Base-by-base conservation (phyloP, 2,888 invertebrate species). In the Yponomeuta sedellus region DNA sequence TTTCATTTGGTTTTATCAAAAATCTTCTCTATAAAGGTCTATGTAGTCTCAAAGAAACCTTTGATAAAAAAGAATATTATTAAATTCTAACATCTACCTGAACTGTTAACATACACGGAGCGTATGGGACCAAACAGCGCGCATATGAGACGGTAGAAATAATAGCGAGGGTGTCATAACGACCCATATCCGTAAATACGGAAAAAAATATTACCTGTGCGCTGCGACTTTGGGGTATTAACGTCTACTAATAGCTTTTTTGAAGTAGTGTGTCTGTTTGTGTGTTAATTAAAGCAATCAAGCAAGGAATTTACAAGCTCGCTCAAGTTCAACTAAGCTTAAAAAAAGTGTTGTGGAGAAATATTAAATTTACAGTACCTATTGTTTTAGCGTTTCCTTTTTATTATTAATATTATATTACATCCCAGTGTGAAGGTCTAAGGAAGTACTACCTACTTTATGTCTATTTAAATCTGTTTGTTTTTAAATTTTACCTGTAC, bases 201-300 rank as follows among this genome's bases (percentile, higher is more conserved):
- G 70, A 75, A 81, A 84, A 85, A 83, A 84, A 79, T 69, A 68
- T 68, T 86, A 86, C 86, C 86, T 86, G 86, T 80, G 77, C 16
- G 16, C 44, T 6, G 44, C 44, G 44, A 52, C 44, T 52, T 12
- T 12, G 12, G 44, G 44, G 44, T 52, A 52, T 16, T 52, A 52
- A 12, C 16, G 16, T 52, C 44, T 52, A 52, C 44, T 52, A 52
- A 52, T 52, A 52, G 16, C 16, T 12, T 16, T 16, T 16, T 16
- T 52, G 44, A 16, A 4, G 16, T 57, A 57, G 57, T 59, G 20
- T 59, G 59, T 59, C 44, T 52, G 44, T 52, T 2, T 16, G 16
- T 52, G 12, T 52, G 44, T 44, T 44, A 44, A 6, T 44, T 2
- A 1, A 2, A 44, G 2, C 12, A 44, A n/a, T n/a, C n/a, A n/a